These are phyloP conservation scores for Oryzias dopingdopingensis DNA, from an alignment of 2,797 vertebrate genomes.

Conservation along the genomic window DNA sequence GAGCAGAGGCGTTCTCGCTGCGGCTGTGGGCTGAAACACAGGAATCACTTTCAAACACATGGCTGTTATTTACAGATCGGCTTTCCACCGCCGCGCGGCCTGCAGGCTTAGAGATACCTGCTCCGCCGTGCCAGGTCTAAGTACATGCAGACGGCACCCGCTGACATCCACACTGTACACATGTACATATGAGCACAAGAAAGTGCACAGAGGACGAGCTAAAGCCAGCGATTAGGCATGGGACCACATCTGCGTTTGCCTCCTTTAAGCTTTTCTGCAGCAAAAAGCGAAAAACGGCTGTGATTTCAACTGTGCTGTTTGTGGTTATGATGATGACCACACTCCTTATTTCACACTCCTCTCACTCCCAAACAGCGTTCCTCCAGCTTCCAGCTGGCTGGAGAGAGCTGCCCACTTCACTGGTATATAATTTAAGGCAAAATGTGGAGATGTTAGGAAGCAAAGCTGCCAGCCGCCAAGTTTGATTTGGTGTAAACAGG, in stretches of 20 bases:
- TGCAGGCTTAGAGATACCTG: constrained; percentile 69
- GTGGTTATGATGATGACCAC: constrained; percentile 54
- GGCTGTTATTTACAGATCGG: constrained; percentile 78
- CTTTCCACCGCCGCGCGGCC: constrained; percentile 68
- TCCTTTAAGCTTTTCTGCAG: constrained; percentile 49
- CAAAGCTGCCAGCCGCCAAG: constrained; percentile 31
- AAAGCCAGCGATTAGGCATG: constrained; percentile 57
- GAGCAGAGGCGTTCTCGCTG: constrained; percentile 58
- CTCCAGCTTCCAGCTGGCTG: constrained; percentile 52
- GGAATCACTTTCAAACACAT: constrained; percentile 75
- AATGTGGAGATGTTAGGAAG: constrained; percentile 41
- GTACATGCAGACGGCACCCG: constrained; percentile 73
- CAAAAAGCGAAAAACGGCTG: constrained; percentile 50
- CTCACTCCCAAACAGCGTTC: constrained; percentile 41
- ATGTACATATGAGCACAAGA: constrained; percentile 19
- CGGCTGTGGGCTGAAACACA: constrained; percentile 62
- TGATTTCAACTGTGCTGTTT: constrained; percentile 33
- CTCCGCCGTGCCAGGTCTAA: constrained; percentile 73
- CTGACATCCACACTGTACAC: constrained; percentile 28
- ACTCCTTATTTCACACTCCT: constrained; percentile 59
- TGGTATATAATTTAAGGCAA: constrained; percentile 50
- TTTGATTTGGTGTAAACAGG: constrained; percentile 17
- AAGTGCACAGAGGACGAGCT: constrained; percentile 29
- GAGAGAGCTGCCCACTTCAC: constrained; percentile 21
- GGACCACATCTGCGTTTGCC: constrained; percentile 43